Evolutionary conservation across 2,797 vertebrate species (phyloP), one percentile per base, ranked within the genome.

Genomic region (Geotria australis): DNA sequence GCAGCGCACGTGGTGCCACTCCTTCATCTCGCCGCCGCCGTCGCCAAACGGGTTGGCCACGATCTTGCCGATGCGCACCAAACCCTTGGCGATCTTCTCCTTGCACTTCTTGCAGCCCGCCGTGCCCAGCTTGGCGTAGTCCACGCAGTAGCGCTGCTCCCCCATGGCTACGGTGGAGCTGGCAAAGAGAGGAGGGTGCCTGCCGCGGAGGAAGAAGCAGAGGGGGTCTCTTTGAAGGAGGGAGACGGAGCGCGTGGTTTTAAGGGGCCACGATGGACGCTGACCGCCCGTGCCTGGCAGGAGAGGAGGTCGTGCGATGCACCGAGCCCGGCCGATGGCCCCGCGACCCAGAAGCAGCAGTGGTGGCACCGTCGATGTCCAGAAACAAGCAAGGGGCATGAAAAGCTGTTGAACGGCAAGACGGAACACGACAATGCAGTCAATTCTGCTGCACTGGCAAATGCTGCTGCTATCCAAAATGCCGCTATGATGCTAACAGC

Each of bases 51-150:
- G 91, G 58, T 98, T 98, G 6, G 91, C 86, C 2, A 98, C 85
- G 0, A 98, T 65, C 66, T 95, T 98, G 47, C 88, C 89, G 1
- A 98, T 89, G 24, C 91, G 79, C 58, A 82, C 79, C n/a, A 89
- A 48, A 0, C 80, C 89, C 63, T 96, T 98, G 56, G 68, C 66
- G 24, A 98, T 89, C 67, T 96, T 98, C 63, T 98, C 91, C 64
- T 95, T 95, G 73, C 91, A 98, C 57, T 98, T 98, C 66, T 94
- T 98, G 66, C 91, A 98, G 47, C 91, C 88, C 0, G 91, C 91
- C 0, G 85, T 94, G 60, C 91, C 80, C 0, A 86, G 79, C 63
- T 94, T 96, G 69, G 91, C 85, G 0, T 98, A 98, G 61, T 98
- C 91, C 58, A 98, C 89, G 0, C 85, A 74, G 66, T 79, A 96